phyloP scores from a whole-genome alignment of 2,797 vertebrate species.

The Hozukius guyotensis region DNA sequence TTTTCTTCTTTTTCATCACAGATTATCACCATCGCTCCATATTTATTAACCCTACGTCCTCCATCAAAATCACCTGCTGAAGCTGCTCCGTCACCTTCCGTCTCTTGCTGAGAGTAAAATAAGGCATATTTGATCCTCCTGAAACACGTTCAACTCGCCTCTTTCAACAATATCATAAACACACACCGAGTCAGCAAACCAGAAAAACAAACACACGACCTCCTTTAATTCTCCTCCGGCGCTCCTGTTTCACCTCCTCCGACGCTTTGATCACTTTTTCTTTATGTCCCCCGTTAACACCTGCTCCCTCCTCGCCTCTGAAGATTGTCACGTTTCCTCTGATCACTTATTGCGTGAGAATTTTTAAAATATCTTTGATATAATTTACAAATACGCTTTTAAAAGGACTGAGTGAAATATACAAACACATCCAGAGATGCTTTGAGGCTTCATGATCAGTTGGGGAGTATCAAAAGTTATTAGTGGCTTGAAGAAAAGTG shows the following conservation, averaged over 20 bases:
- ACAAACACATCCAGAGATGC: slow-evolving; percentile 20
- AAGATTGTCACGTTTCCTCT: slow-evolving; percentile 61
- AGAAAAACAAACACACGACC: slow-evolving; percentile 46
- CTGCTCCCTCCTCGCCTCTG: slow-evolving; percentile 47
- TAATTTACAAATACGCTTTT: slow-evolving; percentile 56
- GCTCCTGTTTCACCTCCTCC: slow-evolving; percentile 46
- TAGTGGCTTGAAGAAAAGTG: slow-evolving; percentile 25
- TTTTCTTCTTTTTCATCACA: neutral
- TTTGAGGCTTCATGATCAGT: slow-evolving; percentile 62
- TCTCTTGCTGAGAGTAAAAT: slow-evolving; percentile 35
- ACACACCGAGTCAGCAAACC: slow-evolving; percentile 69
- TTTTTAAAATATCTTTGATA: slow-evolving; percentile 1
- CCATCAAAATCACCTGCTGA: slow-evolving; percentile 26
- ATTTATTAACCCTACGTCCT: slow-evolving; percentile 2
- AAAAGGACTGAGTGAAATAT: slow-evolving; percentile 38
- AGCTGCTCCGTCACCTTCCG: slow-evolving; percentile 30
- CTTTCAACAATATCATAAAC: slow-evolving; percentile 62
- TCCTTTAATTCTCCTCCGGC: slow-evolving; percentile 33
- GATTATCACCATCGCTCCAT: slow-evolving; percentile 7
- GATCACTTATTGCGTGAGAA: slow-evolving; percentile 43
- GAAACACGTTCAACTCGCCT: slow-evolving; percentile 69
- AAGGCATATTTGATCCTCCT: slow-evolving; percentile 58
- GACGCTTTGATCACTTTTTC: slow-evolving; percentile 53
- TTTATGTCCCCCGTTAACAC: slow-evolving; percentile 34
- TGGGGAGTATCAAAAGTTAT: slow-evolving; percentile 30